Conservation (phyloP, 2,888 invertebrate genomes). For the Sinhomidia bicolor region DNA sequence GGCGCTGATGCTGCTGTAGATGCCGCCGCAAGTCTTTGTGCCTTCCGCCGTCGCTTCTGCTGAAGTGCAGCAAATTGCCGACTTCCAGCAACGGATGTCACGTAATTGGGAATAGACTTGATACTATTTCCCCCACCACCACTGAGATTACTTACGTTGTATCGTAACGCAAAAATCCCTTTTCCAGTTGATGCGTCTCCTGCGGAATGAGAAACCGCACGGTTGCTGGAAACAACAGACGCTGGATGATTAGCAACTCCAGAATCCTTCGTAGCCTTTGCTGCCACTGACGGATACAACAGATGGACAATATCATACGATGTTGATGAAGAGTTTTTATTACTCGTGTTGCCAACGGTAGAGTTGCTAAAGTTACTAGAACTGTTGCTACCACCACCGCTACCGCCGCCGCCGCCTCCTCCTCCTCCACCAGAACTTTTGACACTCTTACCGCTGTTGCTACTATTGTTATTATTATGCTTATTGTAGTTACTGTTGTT, state of each 20-base stretch:
- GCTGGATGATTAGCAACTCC: background rate
- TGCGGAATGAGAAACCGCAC: constrained; percentile 26
- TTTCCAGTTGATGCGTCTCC: constrained; percentile 27
- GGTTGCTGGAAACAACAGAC: background rate
- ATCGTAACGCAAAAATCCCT: constrained; percentile 65
- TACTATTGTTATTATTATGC: constrained; percentile 8
- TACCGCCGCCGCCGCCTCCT: no score
- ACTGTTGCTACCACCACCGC: constrained; percentile 4
- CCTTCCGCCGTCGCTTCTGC: constrained; percentile 69
- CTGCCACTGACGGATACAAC: constrained; percentile 45
- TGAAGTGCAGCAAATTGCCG: constrained; percentile 66
- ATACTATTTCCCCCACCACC: background rate
- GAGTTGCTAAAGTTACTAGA: constrained; percentile 1
- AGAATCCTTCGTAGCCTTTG: constrained; percentile 23
- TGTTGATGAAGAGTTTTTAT: constrained; percentile 38
- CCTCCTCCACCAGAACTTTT: constrained; percentile 49
- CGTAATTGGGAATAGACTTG: constrained; percentile 17
- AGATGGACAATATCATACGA: constrained; percentile 62
- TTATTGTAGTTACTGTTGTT: constrained; percentile 52
- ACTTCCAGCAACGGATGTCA: constrained; percentile 62
- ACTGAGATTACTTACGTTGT: constrained; percentile 8
- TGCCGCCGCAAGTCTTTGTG: constrained; percentile 42
- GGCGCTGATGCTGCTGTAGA: constrained; percentile 46
- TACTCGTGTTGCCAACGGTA: constrained; percentile 29
- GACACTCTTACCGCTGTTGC: constrained; percentile 27